Evolutionary conservation across 2,888 invertebrate genomes (phyloP), one percentile per base, ranked within the genome.

Genomic region (Perizoma flavofasciatum): DNA sequence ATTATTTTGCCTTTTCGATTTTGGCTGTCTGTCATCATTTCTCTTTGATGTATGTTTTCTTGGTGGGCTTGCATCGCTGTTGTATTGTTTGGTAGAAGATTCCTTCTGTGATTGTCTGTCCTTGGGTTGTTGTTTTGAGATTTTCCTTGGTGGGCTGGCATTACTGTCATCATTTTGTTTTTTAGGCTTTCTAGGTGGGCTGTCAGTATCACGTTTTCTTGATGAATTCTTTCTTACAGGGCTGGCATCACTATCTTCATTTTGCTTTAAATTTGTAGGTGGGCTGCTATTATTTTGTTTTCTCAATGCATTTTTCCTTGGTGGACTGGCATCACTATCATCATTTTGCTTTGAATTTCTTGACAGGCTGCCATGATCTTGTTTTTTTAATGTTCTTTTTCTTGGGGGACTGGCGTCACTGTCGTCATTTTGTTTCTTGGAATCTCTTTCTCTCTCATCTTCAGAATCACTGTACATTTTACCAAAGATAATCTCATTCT

Each of bases 381-480:
- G 11, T 41, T 71, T 69, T 41, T 67, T 74, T 4, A 56, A 46
- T 53, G 65, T 8, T 55, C 55, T 66, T 66, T 74, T 54, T 53
- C 71, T 62, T 32, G 67, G 67, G 6, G 69, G 70, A 9, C 48
- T 41, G 8, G 55, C 53, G 59, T 64, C 59, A 34, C 59, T 64
- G 32, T 65, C 58, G 47, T 49, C 46, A 8, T 61, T 53, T 35
- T 61, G 49, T 67, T 55, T 72, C 69, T 78, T 47, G 70, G 70
- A 5, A 74, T 76, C 9, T 75, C 74, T 80, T 33, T 64, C 61
- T 44, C 79, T 70, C 7, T 92, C 91, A 69, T 91, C 90, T 70
- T 92, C 91, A 0, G 90, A 88, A 55, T 92, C 91, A 65, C 91
- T 92, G 74, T 88, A 92, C 91, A 92, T 91, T 84, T 92, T 91